Evolutionary conservation across 2,113 vertebrate species (phyloP), one percentile per base, ranked within the genome.

Genomic region (Platichthys stellatus): DNA sequence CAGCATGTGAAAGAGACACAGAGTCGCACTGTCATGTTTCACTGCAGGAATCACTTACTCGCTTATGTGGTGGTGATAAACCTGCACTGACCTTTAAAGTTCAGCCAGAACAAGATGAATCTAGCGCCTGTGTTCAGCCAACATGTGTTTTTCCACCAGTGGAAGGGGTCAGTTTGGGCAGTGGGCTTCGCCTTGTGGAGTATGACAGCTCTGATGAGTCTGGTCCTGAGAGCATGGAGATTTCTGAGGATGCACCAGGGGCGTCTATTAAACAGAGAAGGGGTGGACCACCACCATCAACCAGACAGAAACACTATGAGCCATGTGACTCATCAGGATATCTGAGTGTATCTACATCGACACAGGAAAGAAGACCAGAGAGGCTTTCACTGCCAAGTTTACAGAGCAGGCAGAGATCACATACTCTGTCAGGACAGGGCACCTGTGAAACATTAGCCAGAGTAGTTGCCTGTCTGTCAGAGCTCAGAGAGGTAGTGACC

Each of bases 131-230:
- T 63, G 17, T 47, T n/a, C 74, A 59, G 38, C 57, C 59, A 9
- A 3, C 45, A 4, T n/a, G 8, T 15, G 26, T 24, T n/a, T 1
- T 3, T 12, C 45, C 64, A 58, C 13, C 47, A 28, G 18, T 11
- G 23, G 74, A 35, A 38, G 24, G 2, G 3, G 40, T 28, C 2
- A 2, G 21, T 18, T 6, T 4, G 1, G 24, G 66, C 62, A 56
- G 81, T 4, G 38, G 53, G 5, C 59, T 1, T 21, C 76, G 90
- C 3, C 94, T 99, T 21, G 96, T 97, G 0, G 95, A 95, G 74
- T 99, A 99, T 26, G 95, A 93, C 35, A 95, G 93, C 84, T 98
- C 98, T 5, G 97, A 96, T 1, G 95, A 96, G 64, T 97, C 96
- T 0, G 96, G 95, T 51, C 31, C 80, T 3, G 97, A 92, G 47